Conservation (phyloP, 2,113 vertebrate species). For the Lucifuga dentata region DNA sequence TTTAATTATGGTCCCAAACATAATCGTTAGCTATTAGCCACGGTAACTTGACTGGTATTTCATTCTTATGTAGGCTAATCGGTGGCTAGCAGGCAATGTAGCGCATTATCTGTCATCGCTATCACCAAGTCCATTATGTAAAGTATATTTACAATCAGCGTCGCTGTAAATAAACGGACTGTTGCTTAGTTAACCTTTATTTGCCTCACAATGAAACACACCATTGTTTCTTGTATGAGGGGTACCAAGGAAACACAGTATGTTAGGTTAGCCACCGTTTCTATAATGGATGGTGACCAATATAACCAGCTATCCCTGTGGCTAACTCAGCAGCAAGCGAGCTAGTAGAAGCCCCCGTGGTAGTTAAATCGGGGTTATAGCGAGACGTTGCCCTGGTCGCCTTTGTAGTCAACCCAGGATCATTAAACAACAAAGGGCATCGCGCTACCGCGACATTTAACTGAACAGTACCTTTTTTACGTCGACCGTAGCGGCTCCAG, state of each 20-base stretch:
- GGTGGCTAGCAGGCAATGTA: constrained; percentile 29
- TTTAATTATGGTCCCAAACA: not conserved
- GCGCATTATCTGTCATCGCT: constrained; percentile 35
- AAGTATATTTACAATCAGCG: constrained; percentile 41
- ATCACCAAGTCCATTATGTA: constrained; percentile 23
- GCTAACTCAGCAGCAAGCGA: constrained; percentile 57
- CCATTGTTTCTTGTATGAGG: constrained; percentile 21
- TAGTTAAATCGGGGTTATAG: constrained; percentile 50
- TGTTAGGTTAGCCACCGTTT: not conserved
- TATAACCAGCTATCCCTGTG: constrained; percentile 13
- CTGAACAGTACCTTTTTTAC: constrained; percentile 59
- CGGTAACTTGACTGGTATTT: not conserved
- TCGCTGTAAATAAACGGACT: constrained; percentile 11
- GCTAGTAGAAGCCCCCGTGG: constrained; percentile 47
- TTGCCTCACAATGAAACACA: constrained; percentile 19
- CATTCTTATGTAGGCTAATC: not conserved
- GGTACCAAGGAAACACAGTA: constrained; percentile 1
- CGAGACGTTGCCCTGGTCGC: constrained; percentile 41
- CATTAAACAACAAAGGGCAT: constrained; percentile 1
- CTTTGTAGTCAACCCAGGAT: constrained; percentile 54
- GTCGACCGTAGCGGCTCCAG: constrained; percentile 53
- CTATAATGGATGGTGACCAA: not conserved
- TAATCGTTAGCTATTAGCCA: not conserved
- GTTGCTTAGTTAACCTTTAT: constrained; percentile 23
- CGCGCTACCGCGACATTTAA: constrained; percentile 5